Evolutionary conservation across 64 coral and sea anemone genomes (phyloP).

Genomic region (Dendronephthya gigantea): DNA sequence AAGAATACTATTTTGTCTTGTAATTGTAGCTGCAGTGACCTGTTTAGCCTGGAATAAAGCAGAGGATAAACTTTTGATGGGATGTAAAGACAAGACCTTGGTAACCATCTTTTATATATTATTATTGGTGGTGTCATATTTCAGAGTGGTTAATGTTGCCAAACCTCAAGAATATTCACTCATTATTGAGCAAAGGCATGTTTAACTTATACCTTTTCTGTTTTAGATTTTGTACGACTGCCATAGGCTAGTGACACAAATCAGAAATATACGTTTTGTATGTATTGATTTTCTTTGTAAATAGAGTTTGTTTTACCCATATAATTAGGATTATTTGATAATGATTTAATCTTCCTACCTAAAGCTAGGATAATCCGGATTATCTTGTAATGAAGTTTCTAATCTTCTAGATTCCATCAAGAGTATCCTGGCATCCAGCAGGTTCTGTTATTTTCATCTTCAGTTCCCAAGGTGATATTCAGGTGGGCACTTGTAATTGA

Average conservation of each 20-base stretch:
- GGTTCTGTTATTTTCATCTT: conserved; percentile 70
- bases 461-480: conserved; percentile 60
- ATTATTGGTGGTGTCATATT: neutral
- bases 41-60: conserved; percentile 65
- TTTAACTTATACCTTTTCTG: neutral
- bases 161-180: neutral
- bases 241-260: conserved; percentile 84
- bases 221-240: conserved; percentile 81
- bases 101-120: conserved; percentile 26
- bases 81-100: conserved; percentile 80
- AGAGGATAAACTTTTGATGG: conserved; percentile 83
- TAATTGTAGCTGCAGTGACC: conserved; percentile 39
- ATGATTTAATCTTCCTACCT: too few relatives aligned
- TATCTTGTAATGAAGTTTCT: neutral
- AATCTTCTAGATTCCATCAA: conserved; percentile 47
- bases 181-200: neutral
- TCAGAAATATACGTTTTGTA: conserved; percentile 71
- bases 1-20: too few relatives aligned
- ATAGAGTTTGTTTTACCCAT: neutral
- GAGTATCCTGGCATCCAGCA: conserved; percentile 80
- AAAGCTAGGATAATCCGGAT: neutral
- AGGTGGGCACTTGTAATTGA: too few relatives aligned
- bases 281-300: neutral
- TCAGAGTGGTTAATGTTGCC: too few relatives aligned
- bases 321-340: neutral